Conservation (phyloP, 2,797 vertebrate genomes). For the Dallia pectoralis region DNA sequence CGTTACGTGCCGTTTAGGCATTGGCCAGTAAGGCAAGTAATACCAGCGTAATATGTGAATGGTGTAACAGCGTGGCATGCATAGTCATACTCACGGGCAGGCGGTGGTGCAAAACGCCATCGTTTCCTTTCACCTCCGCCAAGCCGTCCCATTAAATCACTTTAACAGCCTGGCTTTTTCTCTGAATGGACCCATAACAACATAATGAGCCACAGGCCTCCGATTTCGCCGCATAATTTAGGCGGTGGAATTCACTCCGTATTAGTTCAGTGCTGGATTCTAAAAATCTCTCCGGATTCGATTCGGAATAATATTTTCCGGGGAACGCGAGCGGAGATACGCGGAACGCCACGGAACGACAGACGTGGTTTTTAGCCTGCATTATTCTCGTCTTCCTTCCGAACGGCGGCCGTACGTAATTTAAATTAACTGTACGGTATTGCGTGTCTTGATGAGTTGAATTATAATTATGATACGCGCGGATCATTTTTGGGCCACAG, state of each 20-base stretch:
- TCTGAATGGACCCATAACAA: constrained; percentile 53
- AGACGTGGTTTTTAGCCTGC: no score
- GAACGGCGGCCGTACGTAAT: not conserved
- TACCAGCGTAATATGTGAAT: constrained; percentile 4
- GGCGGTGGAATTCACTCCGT: constrained; percentile 41
- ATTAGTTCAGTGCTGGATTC: constrained; percentile 10
- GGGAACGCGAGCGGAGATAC: no score
- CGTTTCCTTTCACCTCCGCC: constrained; percentile 49
- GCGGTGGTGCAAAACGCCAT: constrained; percentile 26
- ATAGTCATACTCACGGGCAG: constrained; percentile 21
- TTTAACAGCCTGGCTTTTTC: constrained; percentile 48
- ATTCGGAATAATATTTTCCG: not conserved
- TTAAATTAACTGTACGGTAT: not conserved
- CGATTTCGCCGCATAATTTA: constrained; percentile 34
- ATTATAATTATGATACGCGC: not conserved
- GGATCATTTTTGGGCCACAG: not conserved
- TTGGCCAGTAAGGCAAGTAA: not conserved
- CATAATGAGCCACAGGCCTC: constrained; percentile 52
- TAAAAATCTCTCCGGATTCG: constrained; percentile 39
- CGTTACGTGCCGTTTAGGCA: not conserved
- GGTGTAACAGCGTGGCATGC: constrained; percentile 37
- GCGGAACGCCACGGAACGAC: no score
- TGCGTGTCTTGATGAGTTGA: not conserved
- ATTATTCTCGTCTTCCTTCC: not conserved
- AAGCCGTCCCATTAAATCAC: constrained; percentile 46